Conservation (phyloP, 2,113 vertebrate species). For the Percopsis transmontana region DNA sequence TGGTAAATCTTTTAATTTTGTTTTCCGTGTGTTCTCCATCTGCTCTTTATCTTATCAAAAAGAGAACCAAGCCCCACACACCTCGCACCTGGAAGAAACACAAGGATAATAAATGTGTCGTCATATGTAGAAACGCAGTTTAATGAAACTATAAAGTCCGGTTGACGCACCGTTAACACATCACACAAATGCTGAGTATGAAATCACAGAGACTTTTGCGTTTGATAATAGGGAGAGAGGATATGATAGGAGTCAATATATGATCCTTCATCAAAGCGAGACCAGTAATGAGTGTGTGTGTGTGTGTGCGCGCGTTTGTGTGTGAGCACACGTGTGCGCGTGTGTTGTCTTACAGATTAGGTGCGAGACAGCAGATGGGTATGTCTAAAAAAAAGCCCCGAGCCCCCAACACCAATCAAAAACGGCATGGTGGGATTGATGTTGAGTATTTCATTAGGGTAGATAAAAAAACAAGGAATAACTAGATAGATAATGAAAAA, state of each 20-base stretch:
- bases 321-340: constrained; percentile 25
- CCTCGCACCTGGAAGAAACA: constrained; percentile 55
- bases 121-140: constrained; percentile 21
- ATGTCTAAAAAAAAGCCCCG: constrained; percentile 77
- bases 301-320: constrained; percentile 15
- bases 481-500: no score
- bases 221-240: constrained; percentile 10
- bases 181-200: not conserved
- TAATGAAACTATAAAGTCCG: not conserved
- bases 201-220: not conserved
- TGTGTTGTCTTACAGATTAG: constrained; percentile 68
- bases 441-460: constrained; percentile 54
- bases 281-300: constrained; percentile 20
- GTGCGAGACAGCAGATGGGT: constrained; percentile 83
- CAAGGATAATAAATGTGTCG: constrained; percentile 22
- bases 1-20: constrained; percentile 5
- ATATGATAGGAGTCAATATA: constrained; percentile 5
- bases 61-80: constrained; percentile 29
- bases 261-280: constrained; percentile 14
- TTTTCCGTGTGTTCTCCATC: constrained; percentile 21
- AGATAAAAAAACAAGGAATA: constrained; percentile 41
- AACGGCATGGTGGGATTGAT: constrained; percentile 48
- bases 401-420: constrained; percentile 64
- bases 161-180: no score
- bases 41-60: constrained; percentile 50